These are phyloP conservation scores for Harmothoe impar DNA, from an alignment of 2,888 invertebrate species.

Conservation along the genomic window DNA sequence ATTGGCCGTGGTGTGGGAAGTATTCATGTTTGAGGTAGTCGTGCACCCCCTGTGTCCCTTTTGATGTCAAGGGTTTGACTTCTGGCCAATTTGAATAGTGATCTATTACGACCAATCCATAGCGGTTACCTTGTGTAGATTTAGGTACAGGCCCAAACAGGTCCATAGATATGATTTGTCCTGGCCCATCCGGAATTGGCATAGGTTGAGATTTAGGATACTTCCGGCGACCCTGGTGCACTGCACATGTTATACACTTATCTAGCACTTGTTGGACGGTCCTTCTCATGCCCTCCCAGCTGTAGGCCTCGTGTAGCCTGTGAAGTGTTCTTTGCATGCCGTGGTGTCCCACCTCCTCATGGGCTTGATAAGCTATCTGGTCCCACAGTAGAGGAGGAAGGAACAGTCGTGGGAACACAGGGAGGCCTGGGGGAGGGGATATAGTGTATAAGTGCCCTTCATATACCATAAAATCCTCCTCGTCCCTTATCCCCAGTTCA, in stretches of 20 bases:
- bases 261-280: not conserved
- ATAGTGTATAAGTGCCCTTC: not conserved
- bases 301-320: slow-evolving; percentile 11
- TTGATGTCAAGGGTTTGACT: not conserved
- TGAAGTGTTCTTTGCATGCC: not conserved
- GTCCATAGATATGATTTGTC: slow-evolving; percentile 9
- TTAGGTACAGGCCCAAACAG: not conserved
- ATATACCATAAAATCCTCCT: no score
- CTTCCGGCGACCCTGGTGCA: not conserved
- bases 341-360: no score
- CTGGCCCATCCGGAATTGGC: not conserved
- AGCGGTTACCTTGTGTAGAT: slow-evolving; percentile 5
- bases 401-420: not conserved
- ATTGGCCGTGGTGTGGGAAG: not conserved
- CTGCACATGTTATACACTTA: not conserved
- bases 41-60: not conserved
- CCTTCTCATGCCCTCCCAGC: not conserved
- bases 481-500: not conserved
- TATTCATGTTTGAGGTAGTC: not conserved
- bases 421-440: not conserved
- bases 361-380: not conserved
- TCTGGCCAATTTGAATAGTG: not conserved
- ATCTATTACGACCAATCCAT: slow-evolving; percentile 14
- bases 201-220: not conserved
- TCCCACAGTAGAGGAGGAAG: not conserved